Evolutionary conservation across 2,797 vertebrate genomes (phyloP), one percentile per base, ranked within the genome.

Genomic region (Picus viridis): DNA sequence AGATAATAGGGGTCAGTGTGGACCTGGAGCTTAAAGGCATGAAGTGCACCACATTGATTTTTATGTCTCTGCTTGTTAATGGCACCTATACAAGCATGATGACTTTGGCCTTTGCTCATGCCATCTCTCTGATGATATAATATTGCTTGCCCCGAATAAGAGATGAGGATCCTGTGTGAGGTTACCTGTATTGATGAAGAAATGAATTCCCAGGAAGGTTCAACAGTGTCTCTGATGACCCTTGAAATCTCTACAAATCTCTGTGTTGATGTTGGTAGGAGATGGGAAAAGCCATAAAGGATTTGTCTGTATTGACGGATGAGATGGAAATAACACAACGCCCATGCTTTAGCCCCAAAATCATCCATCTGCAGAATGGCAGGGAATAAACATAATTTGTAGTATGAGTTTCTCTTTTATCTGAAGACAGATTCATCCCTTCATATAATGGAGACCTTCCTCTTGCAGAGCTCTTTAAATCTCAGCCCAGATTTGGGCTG

Each of bases 51-150:
- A 30, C 93, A 94, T 86, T 78, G 91, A 92, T 88, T 93, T 90
- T 91, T 83, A 39, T 75, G 56, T 74, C 86, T 75, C 54, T 51
- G 62, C 65, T 91, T 90, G 71, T 83, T 91, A 94, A 93, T 80
- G 75, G 58, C 75, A 85, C 78, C 83, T 86, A 32, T 3, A 41
- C 2, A 62, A 62, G 32, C 16, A 9, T 4, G 54, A 79, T 62
- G 83, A 30, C 71, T 91, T 83, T 29, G 71, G 71, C 58, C 64
- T 93, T 82, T 91, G 90, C 80, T 93, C 45, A 4, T 74, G 62
- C 65, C 51, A 26, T 12, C 81, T 65, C 62, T 87, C 81, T 56
- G 51, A 62, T 91, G 92, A 89, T 74, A 71, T 18, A 82, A 88
- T 62, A 83, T 76, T 83, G 51, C 65, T 85, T 19, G 51, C 20